A percentile compares a stretch with the other conserved stretches of the same genome.
These are phyloP conservation scores for Ptilorrhoa leucosticta DNA, from an alignment of 2,113 vertebrate species.

Conservation along the genomic window DNA sequence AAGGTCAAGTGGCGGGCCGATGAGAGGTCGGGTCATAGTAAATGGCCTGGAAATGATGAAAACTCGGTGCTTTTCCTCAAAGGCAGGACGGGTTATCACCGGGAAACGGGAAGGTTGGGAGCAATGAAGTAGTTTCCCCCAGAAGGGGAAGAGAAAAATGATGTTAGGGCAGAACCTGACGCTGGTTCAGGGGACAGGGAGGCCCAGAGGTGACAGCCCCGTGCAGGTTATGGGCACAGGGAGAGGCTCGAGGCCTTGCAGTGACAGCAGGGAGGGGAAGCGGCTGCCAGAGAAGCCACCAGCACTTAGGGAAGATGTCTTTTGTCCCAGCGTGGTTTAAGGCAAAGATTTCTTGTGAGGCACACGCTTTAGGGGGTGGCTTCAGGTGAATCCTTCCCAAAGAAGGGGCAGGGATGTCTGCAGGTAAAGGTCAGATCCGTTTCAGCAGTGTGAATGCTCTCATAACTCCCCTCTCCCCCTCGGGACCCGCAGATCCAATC, in stretches of 20 bases:
- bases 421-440: not conserved
- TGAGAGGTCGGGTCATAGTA: not conserved
- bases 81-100: not conserved
- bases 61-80: not conserved
- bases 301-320: too few species aligned
- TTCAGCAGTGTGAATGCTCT: not conserved
- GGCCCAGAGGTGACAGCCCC: not conserved
- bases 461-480: not conserved
- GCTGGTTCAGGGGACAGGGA: rapidly evolving
- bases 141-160: not conserved
- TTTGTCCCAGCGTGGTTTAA: rapidly evolving
- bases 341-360: not conserved
- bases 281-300: not conserved
- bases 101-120: not conserved
- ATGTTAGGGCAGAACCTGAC: rapidly evolving
- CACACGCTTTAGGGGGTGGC: not conserved
- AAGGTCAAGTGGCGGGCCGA: not conserved
- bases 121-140: rapidly evolving
- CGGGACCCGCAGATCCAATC: not conserved
- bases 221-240: rapidly evolving
- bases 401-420: not conserved
- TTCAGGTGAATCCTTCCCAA: not conserved
- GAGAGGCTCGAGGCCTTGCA: not conserved
- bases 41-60: not conserved
- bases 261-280: not conserved